Percentiles rank a stretch among this genome's conserved stretches.
These are phyloP conservation scores for Lasius platythorax DNA, from an alignment of 2,888 invertebrate species.

Conservation along the genomic window DNA sequence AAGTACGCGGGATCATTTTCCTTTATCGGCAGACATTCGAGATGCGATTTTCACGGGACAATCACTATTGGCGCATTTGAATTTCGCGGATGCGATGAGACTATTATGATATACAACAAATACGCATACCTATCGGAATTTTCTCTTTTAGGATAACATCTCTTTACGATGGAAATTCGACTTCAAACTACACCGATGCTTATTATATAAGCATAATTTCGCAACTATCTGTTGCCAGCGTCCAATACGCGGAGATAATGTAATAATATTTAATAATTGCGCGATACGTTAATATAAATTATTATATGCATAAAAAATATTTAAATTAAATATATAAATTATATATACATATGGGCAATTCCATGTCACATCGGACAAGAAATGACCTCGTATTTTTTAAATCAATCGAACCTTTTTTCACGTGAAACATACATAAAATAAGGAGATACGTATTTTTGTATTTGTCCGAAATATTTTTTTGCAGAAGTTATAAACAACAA, in stretches of 20 bases:
- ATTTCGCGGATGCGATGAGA: neutral
- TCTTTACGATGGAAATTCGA: neutral
- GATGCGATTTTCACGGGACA: neutral
- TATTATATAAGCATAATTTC: neutral
- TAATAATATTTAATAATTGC: neutral
- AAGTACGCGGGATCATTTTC: conserved; percentile 23
- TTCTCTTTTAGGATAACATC: neutral
- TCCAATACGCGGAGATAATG: conserved; percentile 8
- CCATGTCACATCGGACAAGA: neutral
- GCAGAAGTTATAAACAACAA: no score
- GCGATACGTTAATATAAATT: neutral
- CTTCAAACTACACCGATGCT: neutral
- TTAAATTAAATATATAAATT: neutral
- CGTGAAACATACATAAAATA: no score
- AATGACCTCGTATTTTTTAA: no score
- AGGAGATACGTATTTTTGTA: no score
- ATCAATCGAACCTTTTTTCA: no score
- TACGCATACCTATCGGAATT: neutral
- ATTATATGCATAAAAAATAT: neutral
- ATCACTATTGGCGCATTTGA: conserved; percentile 3
- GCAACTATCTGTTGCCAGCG: neutral
- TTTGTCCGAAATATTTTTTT: no score
- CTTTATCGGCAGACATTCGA: conserved; percentile 20
- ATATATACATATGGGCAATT: neutral
- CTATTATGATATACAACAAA: neutral